phyloP scores from a whole-genome alignment of 2,797 vertebrate genomes.

The Microcaecilia unicolor region DNA sequence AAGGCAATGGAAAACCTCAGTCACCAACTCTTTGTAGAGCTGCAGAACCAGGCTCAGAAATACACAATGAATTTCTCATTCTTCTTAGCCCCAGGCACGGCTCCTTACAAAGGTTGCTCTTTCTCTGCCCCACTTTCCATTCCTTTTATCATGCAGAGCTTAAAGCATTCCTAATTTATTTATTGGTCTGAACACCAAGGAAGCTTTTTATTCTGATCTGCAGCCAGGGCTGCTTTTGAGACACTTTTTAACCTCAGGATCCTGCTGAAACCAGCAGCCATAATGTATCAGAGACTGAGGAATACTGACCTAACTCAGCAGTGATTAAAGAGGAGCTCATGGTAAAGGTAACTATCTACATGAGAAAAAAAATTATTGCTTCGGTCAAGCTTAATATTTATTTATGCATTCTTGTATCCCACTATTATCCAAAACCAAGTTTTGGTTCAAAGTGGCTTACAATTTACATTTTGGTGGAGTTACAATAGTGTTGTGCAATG shows the following conservation, averaged over 20 bases:
- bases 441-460: too few relatives aligned
- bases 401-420: too few relatives aligned
- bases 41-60: slow-evolving; percentile 32
- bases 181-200: slow-evolving; percentile 47
- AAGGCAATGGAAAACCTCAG: slow-evolving; percentile 41
- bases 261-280: slow-evolving; percentile 10
- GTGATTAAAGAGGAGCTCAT: slow-evolving; percentile 1
- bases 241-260: slow-evolving; percentile 33
- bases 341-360: slow-evolving; percentile 22
- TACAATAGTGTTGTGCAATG: too few relatives aligned
- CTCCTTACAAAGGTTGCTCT: slow-evolving; percentile 45
- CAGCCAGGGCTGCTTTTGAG: slow-evolving; percentile 25
- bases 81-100: slow-evolving; percentile 34
- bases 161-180: slow-evolving; percentile 51
- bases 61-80: slow-evolving; percentile 44
- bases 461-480: too few relatives aligned
- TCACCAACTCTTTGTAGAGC: slow-evolving; percentile 34
- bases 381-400: slow-evolving; percentile 6
- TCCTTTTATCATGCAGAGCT: slow-evolving; percentile 44
- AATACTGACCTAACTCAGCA: slow-evolving; percentile 15
- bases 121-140: slow-evolving; percentile 47
- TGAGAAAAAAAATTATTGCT: slow-evolving; percentile 1
- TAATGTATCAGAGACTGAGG: slow-evolving; percentile 10
- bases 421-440: too few relatives aligned
- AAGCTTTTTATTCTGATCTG: slow-evolving; percentile 35